These are phyloP conservation scores for Argya squamiceps DNA, from an alignment of 2,797 vertebrate species.

Conservation along the genomic window DNA sequence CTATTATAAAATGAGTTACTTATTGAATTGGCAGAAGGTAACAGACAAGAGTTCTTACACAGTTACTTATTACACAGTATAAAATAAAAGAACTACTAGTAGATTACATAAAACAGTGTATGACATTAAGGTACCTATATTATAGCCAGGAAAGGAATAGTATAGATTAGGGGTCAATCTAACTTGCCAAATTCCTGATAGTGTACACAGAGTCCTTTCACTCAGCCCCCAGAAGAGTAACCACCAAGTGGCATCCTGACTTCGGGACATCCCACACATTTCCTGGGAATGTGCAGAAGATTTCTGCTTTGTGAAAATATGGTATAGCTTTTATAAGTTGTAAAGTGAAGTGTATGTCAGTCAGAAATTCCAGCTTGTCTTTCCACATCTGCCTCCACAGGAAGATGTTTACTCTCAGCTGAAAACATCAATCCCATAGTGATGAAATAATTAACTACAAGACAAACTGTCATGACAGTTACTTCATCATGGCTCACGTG, in stretches of 20 bases:
- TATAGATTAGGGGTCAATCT: neutral
- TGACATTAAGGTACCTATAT: neutral
- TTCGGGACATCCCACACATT: neutral
- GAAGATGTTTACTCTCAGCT: neutral
- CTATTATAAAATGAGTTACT: neutral
- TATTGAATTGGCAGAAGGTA: neutral
- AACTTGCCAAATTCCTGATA: rapidly evolving
- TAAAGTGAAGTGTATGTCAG: neutral
- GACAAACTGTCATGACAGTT: neutral
- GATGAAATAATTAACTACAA: neutral
- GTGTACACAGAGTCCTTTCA: neutral
- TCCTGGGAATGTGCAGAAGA: neutral
- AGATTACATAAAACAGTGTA: neutral
- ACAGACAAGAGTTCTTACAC: neutral
- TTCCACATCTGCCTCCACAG: neutral
- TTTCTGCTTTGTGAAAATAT: neutral
- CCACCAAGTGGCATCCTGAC: neutral
- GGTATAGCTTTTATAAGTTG: neutral
- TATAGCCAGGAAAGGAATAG: neutral
- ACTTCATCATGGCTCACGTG: neutral
- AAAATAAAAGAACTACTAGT: neutral
- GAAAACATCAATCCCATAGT: neutral
- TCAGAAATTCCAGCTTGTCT: neutral
- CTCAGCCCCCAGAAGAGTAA: neutral
- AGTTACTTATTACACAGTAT: neutral